phyloP scores from a whole-genome alignment of 2,888 invertebrate genomes.

The Lycia hirtaria region DNA sequence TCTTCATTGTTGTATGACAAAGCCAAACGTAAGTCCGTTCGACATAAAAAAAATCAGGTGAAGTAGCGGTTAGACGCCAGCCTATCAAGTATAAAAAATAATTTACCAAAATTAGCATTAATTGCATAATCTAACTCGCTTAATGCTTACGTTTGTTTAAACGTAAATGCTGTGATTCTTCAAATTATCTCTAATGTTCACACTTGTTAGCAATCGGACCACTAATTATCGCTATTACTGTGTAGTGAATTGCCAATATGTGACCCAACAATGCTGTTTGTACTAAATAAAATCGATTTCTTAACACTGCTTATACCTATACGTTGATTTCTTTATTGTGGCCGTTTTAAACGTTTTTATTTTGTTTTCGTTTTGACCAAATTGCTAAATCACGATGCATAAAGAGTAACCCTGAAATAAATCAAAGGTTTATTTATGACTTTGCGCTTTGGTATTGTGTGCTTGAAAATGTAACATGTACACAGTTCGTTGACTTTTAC shows the following conservation, averaged over 20 bases:
- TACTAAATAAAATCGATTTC: background rate
- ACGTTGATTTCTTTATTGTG: background rate
- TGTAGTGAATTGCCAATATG: conserved; percentile 16
- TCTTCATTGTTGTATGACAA: too few relatives aligned
- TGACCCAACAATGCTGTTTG: conserved; percentile 8
- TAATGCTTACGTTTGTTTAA: background rate
- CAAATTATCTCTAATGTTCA: background rate
- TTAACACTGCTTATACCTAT: background rate
- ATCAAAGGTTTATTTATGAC: conserved; percentile 3
- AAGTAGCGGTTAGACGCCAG: too few relatives aligned
- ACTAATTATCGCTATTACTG: conserved; percentile 10
- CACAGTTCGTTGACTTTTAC: conserved; percentile 4
- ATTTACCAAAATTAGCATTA: too few relatives aligned
- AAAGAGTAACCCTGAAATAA: conserved; percentile 13
- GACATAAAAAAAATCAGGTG: too few relatives aligned
- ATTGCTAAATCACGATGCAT: conserved; percentile 4
- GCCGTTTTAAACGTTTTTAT: background rate
- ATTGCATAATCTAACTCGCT: background rate
- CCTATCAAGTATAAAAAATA: too few relatives aligned
- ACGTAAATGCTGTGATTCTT: background rate
- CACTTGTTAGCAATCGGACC: background rate
- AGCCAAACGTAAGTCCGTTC: too few relatives aligned
- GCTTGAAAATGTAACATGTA: background rate
- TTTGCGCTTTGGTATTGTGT: background rate
- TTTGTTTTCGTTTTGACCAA: background rate